phyloP scores from a whole-genome alignment of 2,888 invertebrate species.

The Heteromurus nitidus region DNA sequence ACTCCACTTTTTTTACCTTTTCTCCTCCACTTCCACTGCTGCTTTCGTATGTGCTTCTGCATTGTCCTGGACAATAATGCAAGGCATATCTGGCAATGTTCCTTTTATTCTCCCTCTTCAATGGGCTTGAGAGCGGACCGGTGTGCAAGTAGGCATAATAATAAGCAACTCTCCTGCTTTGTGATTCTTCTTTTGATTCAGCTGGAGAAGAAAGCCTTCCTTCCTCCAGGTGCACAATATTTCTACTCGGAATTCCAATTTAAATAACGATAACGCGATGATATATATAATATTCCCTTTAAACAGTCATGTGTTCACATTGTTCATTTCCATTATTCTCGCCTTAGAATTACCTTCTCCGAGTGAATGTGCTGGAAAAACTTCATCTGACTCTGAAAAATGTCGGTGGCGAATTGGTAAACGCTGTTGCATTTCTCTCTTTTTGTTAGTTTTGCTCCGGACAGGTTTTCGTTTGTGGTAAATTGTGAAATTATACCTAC shows the following conservation, averaged over 20 bases:
- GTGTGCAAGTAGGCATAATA: neutral
- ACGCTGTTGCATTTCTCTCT: too few relatives aligned
- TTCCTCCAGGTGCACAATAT: neutral
- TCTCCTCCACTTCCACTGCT: neutral
- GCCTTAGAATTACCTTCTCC: neutral
- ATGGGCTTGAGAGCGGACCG: too few relatives aligned
- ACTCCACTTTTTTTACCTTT: neutral
- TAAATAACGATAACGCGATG: constrained; percentile 28
- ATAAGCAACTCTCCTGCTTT: neutral
- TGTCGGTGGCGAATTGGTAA: too few relatives aligned
- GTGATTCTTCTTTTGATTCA: constrained; percentile 15
- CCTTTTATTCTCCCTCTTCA: neutral
- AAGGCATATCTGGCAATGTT: too few relatives aligned
- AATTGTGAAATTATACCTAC: too few relatives aligned
- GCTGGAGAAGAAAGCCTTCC: neutral
- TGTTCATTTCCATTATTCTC: neutral
- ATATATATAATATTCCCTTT: neutral
- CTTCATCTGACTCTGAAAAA: too few relatives aligned
- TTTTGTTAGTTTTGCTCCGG: too few relatives aligned
- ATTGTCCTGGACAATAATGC: too few relatives aligned
- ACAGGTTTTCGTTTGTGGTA: too few relatives aligned
- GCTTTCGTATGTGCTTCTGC: too few relatives aligned
- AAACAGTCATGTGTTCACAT: neutral
- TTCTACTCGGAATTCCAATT: constrained; percentile 10
- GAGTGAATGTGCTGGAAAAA: too few relatives aligned